phyloP scores from a whole-genome alignment of 2,888 invertebrate species.

The Troides aeacus region DNA sequence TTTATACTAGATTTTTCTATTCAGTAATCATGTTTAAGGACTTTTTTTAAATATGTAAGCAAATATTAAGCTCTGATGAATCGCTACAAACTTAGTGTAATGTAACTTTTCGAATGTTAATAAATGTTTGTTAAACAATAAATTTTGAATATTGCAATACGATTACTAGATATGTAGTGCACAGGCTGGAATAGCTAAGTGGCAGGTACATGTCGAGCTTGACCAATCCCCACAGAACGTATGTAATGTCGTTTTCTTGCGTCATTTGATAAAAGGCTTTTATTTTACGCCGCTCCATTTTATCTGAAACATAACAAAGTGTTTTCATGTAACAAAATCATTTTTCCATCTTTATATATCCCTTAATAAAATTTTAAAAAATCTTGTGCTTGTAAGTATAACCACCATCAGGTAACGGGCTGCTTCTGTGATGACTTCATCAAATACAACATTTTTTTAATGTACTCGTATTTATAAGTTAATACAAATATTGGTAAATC shows the following conservation, averaged over 20 bases:
- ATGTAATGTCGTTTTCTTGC: constrained; percentile 58
- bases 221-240: constrained; percentile 60
- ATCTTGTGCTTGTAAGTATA: too few species aligned
- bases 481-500: background rate
- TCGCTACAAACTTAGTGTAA: too few species aligned
- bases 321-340: background rate
- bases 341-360: background rate
- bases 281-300: constrained; percentile 55
- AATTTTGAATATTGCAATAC: constrained; percentile 69
- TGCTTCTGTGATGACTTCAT: too few species aligned
- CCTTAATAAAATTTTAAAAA: too few species aligned
- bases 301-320: constrained; percentile 49
- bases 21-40: too few species aligned
- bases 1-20: too few species aligned
- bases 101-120: too few species aligned
- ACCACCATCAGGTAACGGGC: too few species aligned
- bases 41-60: too few species aligned
- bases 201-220: constrained; percentile 66
- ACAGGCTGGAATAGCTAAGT: constrained; percentile 61
- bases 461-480: background rate
- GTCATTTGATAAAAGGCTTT: constrained; percentile 65
- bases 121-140: constrained; percentile 47
- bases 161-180: constrained; percentile 66
- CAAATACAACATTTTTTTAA: too few species aligned
- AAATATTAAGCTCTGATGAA: too few species aligned